Base-by-base conservation (phyloP, 2,888 invertebrate genomes). In the Anodontia alba region DNA sequence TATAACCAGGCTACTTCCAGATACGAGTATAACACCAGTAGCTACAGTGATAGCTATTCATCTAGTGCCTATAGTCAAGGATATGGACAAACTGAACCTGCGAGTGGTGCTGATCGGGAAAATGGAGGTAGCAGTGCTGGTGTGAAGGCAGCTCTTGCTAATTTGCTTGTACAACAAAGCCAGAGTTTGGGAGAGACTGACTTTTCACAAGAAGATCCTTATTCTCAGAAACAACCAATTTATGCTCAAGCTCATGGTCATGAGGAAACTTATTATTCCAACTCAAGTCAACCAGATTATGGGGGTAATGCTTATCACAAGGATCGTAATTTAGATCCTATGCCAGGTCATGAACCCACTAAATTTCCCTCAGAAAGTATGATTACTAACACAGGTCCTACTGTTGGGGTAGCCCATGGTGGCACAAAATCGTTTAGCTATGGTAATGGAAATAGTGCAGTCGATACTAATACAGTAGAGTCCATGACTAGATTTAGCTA, bases 151-250 rank as follows among this genome's bases (percentile, higher is more conserved):
- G 95, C 95, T 12, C 91, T 96, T 69, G 95, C 95, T 57, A 95
- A 95, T 78, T 92, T 96, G 81, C 94, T 96, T 91, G 94, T 94
- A 38, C 94, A 95, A 81, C 95, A 95, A 84, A 95, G 95, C 86
- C 93, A 95, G 17, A 92, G 76, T 23, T 81, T 84, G 73, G 83
- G 86, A 33, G 87, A 86, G 10, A 42, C 78, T 26, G 81, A 81
- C 29, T 73, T 77, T 43, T 72, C 75, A 20, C 42, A 46, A 26
- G 20, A 23, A 69, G 43, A 69, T 12, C 78, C 72, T n/a, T 76
- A 75, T 71, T 66, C 36, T 26, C 20, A 76, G 17, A 76, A 74
- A 46, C 73, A 78, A 70, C 76, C 82, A 17, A 23, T 42, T 8
- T 81, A 74, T 68, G 42, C 75, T 20, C 81, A 81, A 62, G 73